These are phyloP conservation scores for Tromatobia lineatoria DNA, from an alignment of 2,888 invertebrate genomes.

Conservation along the genomic window DNA sequence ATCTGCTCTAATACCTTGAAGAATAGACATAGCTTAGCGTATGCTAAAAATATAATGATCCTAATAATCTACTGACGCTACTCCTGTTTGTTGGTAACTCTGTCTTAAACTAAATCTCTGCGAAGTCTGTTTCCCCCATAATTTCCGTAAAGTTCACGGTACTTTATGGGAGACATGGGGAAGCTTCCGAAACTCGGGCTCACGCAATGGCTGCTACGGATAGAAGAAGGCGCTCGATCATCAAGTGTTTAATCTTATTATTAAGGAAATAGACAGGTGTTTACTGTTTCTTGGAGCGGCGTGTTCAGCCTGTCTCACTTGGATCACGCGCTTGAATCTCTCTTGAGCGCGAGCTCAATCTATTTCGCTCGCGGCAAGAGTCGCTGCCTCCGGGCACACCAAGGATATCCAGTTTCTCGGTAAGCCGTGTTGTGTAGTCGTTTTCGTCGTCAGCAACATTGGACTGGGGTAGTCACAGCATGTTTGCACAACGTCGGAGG, in stretches of 20 bases:
- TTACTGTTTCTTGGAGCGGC: constrained; percentile 25
- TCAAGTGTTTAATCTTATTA: constrained; percentile 56
- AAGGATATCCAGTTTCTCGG: constrained; percentile 74
- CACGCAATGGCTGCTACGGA: constrained; percentile 1
- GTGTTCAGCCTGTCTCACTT: background rate
- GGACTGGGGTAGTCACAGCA: constrained; percentile 72
- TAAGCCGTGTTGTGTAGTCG: constrained; percentile 64
- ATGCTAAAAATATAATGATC: constrained; percentile 16
- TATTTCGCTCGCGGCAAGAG: constrained; percentile 27
- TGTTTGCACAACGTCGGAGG: constrained; percentile 60
- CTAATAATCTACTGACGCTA: background rate
- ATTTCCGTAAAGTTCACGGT: constrained; percentile 31
- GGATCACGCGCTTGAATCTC: constrained; percentile 12
- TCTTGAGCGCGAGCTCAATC: constrained; percentile 27
- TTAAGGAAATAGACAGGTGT: constrained; percentile 56
- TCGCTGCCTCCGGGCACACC: constrained; percentile 21
- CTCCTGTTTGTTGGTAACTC: background rate
- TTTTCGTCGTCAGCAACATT: constrained; percentile 68
- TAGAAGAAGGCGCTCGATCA: constrained; percentile 38
- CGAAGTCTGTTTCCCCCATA: constrained; percentile 10
- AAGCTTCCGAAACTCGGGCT: constrained; percentile 5
- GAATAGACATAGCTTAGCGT: background rate
- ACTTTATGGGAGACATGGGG: constrained; percentile 8
- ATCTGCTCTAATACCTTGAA: background rate
- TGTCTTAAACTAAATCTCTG: constrained; percentile 10